Evolutionary conservation across 64 coral and sea anemone species (phyloP), one percentile per base, ranked within the genome.

Genomic region (Porites lutea): DNA sequence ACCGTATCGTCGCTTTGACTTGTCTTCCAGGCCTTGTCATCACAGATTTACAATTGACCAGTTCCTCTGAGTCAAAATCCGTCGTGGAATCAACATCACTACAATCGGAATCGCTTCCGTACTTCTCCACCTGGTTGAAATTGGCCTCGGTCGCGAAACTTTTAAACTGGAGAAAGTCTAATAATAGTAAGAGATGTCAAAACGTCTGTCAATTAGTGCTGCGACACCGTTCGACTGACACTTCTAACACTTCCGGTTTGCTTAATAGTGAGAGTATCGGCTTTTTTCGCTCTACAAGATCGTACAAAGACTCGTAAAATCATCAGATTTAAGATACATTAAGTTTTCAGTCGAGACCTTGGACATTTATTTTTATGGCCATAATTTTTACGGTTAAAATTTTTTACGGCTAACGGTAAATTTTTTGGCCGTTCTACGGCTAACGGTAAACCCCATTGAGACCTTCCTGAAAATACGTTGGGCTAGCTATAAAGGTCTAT

Each of bases 261-360:
- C 79, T 60, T 55, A 83, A 83, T 62, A 60, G 57, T 37, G 79
- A 63, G 79, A 83, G 79, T 83, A 83, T 83, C 57, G 79, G 57
- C 46, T 83, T 83, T 61, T 16, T n/a, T 83, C 53, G 54, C 79
- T 83, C 27, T 37, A 37, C 27, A 37, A 37, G 27, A 37, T 37
- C 27, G 0, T 37, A 37, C n/a, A n/a, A n/a, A n/a, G n/a, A n/a
- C n/a, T n/a, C n/a, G 55, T 20, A 83, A 83, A 83, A 62, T 61
- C 14, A 64, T 7, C 57, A 83, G 27, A 83, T 23, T 22, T 55
- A 62, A 60, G 79, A 82, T 55, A 61, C 16, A 16, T 67, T 67
- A 62, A 64, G 79, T 65, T 54, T 83, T 83, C 59, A 7, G 15
- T 37, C 16, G 20, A 83, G 79, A 83, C 79, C 53, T 46, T 63